Evolutionary conservation across 2,797 vertebrate genomes (phyloP).

Genomic region (Varecia variegata): DNA sequence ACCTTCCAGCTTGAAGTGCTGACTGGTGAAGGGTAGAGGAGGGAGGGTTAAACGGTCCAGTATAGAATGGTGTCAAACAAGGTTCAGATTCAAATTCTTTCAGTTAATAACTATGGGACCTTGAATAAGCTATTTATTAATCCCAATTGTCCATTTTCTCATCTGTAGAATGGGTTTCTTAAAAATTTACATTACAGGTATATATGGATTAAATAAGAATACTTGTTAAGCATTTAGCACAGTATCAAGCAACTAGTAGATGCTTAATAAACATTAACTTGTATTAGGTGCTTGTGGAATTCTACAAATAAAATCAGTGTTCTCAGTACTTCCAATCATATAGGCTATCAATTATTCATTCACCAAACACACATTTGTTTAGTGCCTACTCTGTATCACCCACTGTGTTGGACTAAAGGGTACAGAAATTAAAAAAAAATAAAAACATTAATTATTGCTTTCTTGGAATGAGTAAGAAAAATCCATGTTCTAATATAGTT

Average conservation of each 20-base stretch:
- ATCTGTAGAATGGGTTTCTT: neutral
- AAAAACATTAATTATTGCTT: neutral
- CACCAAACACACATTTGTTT: neutral
- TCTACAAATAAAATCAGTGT: neutral
- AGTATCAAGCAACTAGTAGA: neutral
- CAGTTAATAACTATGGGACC: neutral
- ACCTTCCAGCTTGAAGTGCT: neutral
- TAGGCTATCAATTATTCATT: neutral
- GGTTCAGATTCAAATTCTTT: neutral
- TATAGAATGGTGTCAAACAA: neutral
- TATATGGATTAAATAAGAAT: neutral
- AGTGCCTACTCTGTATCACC: neutral
- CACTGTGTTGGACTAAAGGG: neutral
- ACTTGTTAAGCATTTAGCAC: neutral
- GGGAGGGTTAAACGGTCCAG: neutral
- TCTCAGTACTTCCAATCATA: neutral
- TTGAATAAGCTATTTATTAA: neutral
- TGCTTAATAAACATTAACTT: neutral
- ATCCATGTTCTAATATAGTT: neutral
- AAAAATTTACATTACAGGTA: neutral
- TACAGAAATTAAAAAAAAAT: neutral
- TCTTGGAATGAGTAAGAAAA: neutral
- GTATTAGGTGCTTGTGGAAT: neutral
- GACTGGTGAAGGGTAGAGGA: neutral
- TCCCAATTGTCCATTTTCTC: neutral